Evolutionary conservation across 2,113 vertebrate genomes (phyloP).

Genomic region (Bombycilla garrulus): DNA sequence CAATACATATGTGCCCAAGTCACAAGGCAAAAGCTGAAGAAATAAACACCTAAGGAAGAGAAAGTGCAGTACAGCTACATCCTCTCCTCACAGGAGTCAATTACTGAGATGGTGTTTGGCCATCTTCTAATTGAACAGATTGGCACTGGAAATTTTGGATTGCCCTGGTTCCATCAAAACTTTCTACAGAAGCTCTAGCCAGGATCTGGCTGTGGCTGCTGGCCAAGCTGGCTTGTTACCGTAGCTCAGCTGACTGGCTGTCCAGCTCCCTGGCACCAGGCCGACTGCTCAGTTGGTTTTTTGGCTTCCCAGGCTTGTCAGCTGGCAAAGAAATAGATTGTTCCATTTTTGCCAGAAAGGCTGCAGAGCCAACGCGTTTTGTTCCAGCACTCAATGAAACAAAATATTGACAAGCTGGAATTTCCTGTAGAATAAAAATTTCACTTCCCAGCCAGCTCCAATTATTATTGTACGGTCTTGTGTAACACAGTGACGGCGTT

Average conservation of each 20-base stretch:
- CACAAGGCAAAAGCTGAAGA: not conserved
- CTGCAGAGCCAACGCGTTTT: not conserved
- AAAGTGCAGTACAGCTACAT: not conserved
- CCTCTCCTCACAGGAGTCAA: not conserved
- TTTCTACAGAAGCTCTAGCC: not conserved
- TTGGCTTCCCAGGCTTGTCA: conserved; percentile 24
- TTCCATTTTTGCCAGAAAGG: conserved; percentile 40
- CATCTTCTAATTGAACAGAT: not conserved
- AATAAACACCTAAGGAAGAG: not conserved
- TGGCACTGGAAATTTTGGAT: not conserved
- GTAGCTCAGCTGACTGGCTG: not conserved
- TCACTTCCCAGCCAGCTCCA: not conserved
- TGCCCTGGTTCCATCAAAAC: not conserved
- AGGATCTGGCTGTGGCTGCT: not conserved
- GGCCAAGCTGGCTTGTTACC: not conserved
- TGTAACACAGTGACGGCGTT: not conserved
- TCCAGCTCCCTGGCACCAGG: not conserved
- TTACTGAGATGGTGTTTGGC: not conserved
- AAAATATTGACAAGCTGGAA: conserved; percentile 62
- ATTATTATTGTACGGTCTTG: not conserved
- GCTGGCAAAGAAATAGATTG: conserved; percentile 29
- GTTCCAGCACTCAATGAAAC: conserved; percentile 10
- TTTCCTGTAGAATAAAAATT: conserved; percentile 48
- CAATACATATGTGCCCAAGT: not conserved
- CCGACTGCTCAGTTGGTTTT: not conserved